phyloP scores from a whole-genome alignment of 2,797 vertebrate species.

The Protonibea diacanthus region DNA sequence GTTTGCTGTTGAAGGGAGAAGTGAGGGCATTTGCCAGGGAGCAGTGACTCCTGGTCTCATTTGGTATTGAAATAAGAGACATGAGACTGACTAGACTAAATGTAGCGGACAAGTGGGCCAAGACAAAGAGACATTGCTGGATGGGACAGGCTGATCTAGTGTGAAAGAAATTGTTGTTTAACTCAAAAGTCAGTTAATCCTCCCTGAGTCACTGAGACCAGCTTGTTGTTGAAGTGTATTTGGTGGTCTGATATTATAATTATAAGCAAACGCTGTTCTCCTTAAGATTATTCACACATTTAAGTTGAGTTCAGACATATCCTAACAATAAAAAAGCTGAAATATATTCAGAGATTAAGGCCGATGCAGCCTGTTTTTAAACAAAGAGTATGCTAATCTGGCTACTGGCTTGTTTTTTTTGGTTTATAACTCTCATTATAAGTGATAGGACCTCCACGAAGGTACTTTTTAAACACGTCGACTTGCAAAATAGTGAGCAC shows the following conservation, averaged over 20 bases:
- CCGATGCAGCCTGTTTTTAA: background rate
- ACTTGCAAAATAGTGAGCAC: background rate
- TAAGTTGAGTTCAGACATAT: background rate
- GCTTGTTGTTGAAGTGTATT: constrained; percentile 1
- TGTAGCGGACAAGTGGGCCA: background rate
- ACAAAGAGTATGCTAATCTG: background rate
- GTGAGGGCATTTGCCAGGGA: constrained; percentile 22
- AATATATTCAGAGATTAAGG: background rate
- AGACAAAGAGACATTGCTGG: background rate
- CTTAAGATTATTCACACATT: constrained; percentile 5
- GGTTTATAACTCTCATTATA: background rate
- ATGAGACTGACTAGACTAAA: background rate
- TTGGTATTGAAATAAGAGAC: constrained; percentile 48
- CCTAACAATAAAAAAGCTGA: background rate
- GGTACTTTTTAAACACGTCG: background rate
- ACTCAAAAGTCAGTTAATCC: constrained; percentile 19
- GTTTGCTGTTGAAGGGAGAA: constrained; percentile 22
- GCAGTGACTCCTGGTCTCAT: constrained; percentile 31
- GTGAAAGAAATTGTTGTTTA: constrained; percentile 13
- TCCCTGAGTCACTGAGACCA: background rate
- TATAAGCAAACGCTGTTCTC: background rate
- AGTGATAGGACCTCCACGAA: background rate
- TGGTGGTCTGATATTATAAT: background rate
- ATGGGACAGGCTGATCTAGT: background rate
- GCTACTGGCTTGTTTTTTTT: background rate